Percentiles rank a stretch among this genome's conserved stretches.
Conservation (phyloP, 2,113 vertebrate species). For the Cyprinus carpio region DNA sequence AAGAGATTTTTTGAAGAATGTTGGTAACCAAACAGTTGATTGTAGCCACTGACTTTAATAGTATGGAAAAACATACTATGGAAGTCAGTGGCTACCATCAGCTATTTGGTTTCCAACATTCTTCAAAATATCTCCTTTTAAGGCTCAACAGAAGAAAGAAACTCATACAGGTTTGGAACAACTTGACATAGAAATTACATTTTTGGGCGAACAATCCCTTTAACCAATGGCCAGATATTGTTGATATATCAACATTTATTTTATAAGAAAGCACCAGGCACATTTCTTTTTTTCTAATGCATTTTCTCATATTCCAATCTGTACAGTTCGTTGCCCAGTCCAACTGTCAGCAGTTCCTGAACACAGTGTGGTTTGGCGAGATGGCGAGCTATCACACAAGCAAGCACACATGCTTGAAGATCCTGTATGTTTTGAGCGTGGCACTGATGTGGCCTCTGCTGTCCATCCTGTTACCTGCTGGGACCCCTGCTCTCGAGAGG, state of each 20-base stretch:
- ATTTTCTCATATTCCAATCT: not conserved
- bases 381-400: constrained; percentile 97
- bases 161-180: not conserved
- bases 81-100: not conserved
- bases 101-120: not conserved
- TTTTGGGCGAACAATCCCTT: not conserved
- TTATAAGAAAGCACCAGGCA: not conserved
- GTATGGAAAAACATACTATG: not conserved
- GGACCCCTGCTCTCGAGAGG: constrained; percentile 93
- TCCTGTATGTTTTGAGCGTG: constrained; percentile 90
- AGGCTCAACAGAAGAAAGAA: not conserved
- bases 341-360: constrained; percentile 99
- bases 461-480: constrained; percentile 92
- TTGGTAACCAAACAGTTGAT: not conserved
- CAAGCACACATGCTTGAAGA: constrained; percentile 96
- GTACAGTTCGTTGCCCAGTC: constrained; percentile 95
- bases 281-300: not conserved
- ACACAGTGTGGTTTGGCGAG: constrained; percentile 98
- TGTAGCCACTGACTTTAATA: not conserved
- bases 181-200: not conserved
- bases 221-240: not conserved
- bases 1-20: too few species aligned
- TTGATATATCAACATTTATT: not conserved
- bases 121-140: not conserved
- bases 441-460: constrained; percentile 93